These are phyloP conservation scores for Melanotaenia duboulayi DNA, from an alignment of 2,113 vertebrate species.

Conservation along the genomic window DNA sequence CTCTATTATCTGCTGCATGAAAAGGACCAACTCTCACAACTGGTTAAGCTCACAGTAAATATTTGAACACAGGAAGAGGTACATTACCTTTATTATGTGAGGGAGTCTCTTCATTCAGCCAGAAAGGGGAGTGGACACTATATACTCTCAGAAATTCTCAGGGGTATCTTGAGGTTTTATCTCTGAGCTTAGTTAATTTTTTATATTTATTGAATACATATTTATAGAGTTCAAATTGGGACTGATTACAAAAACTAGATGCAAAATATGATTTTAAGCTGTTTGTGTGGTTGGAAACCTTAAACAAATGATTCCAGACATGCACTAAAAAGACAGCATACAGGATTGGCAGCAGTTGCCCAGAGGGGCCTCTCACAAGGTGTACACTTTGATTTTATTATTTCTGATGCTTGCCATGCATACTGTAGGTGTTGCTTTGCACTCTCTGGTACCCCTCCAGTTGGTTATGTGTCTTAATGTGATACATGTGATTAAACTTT, in stretches of 20 bases:
- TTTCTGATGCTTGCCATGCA: conserved; percentile 33
- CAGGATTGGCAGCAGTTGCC: background rate
- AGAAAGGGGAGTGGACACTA: background rate
- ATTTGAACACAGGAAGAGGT: conserved; percentile 24
- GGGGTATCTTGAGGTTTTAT: background rate
- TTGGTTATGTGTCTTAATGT: background rate
- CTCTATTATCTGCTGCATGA: conserved; percentile 13
- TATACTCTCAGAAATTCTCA: background rate
- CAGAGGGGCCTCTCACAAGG: background rate
- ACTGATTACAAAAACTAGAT: background rate
- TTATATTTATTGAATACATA: background rate
- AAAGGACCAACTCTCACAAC: conserved; percentile 28
- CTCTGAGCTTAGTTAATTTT: background rate
- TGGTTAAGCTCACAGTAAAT: conserved; percentile 32
- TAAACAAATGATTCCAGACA: background rate
- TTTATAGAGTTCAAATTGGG: background rate
- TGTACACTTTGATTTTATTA: conserved; percentile 28
- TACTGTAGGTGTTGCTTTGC: conserved; percentile 1
- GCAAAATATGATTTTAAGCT: background rate
- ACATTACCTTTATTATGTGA: conserved; percentile 15
- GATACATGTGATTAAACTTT: background rate
- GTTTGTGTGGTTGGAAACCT: background rate
- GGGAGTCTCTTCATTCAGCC: background rate
- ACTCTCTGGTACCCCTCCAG: background rate
- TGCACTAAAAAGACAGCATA: conserved; percentile 15